These are phyloP conservation scores for Chionoecetes opilio DNA, from an alignment of 1,140 invertebrate species.

Conservation along the genomic window DNA sequence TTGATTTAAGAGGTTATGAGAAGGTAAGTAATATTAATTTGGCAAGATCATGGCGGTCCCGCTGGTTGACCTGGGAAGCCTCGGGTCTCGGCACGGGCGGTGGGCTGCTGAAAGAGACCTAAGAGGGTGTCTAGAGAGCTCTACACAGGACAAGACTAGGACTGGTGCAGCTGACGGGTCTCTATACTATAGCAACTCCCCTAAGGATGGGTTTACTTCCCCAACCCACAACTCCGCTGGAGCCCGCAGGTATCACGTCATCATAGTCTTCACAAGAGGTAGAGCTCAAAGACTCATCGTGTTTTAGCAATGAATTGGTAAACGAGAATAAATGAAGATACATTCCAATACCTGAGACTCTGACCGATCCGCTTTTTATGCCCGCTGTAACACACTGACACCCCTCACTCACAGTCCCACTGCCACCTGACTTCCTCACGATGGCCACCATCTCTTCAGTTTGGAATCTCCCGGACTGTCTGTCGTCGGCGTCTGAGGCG, in stretches of 20 bases:
- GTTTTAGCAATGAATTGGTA: slow-evolving; percentile 16
- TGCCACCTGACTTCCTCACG: slow-evolving; percentile 67
- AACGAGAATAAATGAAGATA: slow-evolving; percentile 43
- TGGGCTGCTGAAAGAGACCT: slow-evolving; percentile 68
- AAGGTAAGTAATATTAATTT: neutral
- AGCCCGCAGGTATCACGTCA: slow-evolving; percentile 36
- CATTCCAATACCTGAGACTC: slow-evolving; percentile 62
- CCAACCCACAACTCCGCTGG: slow-evolving; percentile 70
- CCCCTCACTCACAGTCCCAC: slow-evolving; percentile 66
- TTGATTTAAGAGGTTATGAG: neutral
- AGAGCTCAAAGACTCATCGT: slow-evolving; percentile 63
- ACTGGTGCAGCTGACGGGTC: slow-evolving; percentile 66
- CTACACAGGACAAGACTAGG: slow-evolving; percentile 66
- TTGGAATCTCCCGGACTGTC: slow-evolving; percentile 63
- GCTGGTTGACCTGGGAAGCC: slow-evolving; percentile 50
- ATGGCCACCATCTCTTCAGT: slow-evolving; percentile 61
- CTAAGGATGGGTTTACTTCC: slow-evolving; percentile 67
- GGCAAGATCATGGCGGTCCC: neutral
- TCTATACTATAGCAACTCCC: slow-evolving; percentile 68
- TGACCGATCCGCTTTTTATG: slow-evolving; percentile 66
- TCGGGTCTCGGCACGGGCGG: slow-evolving; percentile 61
- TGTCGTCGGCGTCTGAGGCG: slow-evolving; percentile 58
- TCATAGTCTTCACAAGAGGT: slow-evolving; percentile 59
- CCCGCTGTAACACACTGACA: slow-evolving; percentile 47
- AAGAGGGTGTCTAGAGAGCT: slow-evolving; percentile 70